Evolutionary conservation across 2,113 vertebrate genomes (phyloP).

Genomic region (Scomber scombrus): DNA sequence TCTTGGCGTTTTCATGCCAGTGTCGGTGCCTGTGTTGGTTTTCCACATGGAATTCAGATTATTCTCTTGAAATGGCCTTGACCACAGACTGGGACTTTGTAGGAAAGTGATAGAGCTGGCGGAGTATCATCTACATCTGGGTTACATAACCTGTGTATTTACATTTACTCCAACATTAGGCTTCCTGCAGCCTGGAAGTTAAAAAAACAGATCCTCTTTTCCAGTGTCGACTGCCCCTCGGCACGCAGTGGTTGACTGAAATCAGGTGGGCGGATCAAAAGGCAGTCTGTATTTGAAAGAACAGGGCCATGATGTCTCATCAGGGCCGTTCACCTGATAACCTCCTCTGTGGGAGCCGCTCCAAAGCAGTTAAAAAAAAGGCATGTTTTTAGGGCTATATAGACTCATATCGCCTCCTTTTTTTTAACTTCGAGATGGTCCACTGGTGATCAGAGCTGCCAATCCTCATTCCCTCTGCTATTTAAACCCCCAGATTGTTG

Average conservation of each 20-base stretch:
- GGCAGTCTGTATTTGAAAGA: constrained; percentile 67
- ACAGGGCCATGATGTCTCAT: constrained; percentile 59
- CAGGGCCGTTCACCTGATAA: constrained; percentile 75
- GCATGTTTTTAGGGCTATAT: constrained; percentile 43
- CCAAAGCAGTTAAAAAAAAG: constrained; percentile 43
- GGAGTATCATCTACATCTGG: constrained; percentile 54
- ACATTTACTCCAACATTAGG: constrained; percentile 47
- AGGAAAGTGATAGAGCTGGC: constrained; percentile 50
- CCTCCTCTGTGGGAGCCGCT: constrained; percentile 52
- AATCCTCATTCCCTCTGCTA: constrained; percentile 69
- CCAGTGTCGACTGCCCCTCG: constrained; percentile 64
- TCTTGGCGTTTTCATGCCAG: constrained; percentile 48
- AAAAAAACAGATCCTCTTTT: constrained; percentile 45
- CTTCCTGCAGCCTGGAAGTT: constrained; percentile 46
- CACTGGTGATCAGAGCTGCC: constrained; percentile 57
- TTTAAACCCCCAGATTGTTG: constrained; percentile 77
- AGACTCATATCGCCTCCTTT: constrained; percentile 50
- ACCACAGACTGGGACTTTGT: constrained; percentile 44
- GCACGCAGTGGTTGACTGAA: constrained; percentile 45
- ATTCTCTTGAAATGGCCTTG: constrained; percentile 60
- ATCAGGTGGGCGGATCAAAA: constrained; percentile 76
- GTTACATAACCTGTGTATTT: constrained; percentile 69
- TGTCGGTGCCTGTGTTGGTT: constrained; percentile 25
- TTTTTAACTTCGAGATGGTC: constrained; percentile 49
- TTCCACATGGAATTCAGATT: constrained; percentile 45